Evolutionary conservation across 2,113 vertebrate genomes (phyloP).

Genomic region (Marmota monax): DNA sequence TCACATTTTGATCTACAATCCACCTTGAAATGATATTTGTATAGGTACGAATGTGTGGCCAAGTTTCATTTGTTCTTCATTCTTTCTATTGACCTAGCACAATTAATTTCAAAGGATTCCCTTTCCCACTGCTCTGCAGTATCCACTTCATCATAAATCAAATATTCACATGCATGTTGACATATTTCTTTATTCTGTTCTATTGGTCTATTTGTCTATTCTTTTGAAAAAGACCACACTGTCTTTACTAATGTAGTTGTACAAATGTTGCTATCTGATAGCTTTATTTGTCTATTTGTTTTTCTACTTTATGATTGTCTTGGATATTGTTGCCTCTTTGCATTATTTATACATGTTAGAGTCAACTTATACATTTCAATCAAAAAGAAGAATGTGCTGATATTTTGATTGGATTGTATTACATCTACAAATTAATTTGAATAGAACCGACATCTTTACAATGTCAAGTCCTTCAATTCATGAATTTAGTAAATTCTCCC

Average conservation of each 20-base stretch:
- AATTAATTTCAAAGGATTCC: conserved; percentile 6
- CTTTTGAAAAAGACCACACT: conserved; percentile 1
- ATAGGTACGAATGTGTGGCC: neutral
- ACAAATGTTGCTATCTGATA: neutral
- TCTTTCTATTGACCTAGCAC: neutral
- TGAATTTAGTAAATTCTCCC: conserved; percentile 19
- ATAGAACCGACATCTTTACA: neutral
- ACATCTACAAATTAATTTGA: neutral
- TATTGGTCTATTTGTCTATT: conserved; percentile 6
- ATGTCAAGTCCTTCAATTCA: neutral
- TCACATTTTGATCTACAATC: conserved; percentile 8
- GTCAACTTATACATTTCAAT: neutral
- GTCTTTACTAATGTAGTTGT: conserved; percentile 9
- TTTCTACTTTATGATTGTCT: conserved; percentile 1
- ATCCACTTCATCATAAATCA: neutral
- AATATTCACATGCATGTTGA: neutral
- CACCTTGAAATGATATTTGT: conserved; percentile 23
- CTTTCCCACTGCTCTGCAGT: conserved; percentile 11
- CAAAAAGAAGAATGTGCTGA: neutral
- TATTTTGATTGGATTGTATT: conserved; percentile 36
- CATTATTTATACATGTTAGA: neutral
- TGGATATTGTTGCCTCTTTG: conserved; percentile 35
- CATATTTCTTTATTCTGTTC: conserved; percentile 17
- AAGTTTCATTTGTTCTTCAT: conserved; percentile 32
- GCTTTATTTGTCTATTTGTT: neutral